Evolutionary conservation across 2,888 invertebrate species (phyloP).

Genomic region (Vesta saturnalis): DNA sequence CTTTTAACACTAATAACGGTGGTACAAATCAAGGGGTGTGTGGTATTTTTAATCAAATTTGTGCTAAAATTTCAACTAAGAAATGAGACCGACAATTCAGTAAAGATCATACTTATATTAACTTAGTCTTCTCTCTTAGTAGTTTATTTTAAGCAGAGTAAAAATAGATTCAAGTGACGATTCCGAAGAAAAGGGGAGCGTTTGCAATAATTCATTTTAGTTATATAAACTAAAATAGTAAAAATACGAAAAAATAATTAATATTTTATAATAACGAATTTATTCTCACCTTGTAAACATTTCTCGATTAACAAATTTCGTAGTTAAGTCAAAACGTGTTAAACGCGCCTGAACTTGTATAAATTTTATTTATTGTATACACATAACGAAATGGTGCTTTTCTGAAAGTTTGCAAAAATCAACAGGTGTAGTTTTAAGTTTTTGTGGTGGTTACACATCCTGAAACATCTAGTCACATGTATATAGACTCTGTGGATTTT

Average conservation of each 20-base stretch:
- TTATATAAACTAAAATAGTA: slow-evolving; percentile 32
- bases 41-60: slow-evolving; percentile 1
- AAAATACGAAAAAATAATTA: slow-evolving; percentile 12
- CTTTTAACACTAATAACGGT: slow-evolving; percentile 8
- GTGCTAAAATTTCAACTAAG: slow-evolving; percentile 13
- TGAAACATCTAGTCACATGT: slow-evolving; percentile 63
- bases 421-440: slow-evolving; percentile 18
- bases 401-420: slow-evolving; percentile 14
- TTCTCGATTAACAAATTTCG: too few species aligned
- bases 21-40: slow-evolving; percentile 5
- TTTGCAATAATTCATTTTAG: slow-evolving; percentile 39
- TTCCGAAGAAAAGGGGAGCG: slow-evolving; percentile 38
- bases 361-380: not conserved
- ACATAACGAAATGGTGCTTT: slow-evolving; percentile 17
- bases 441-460: slow-evolving; percentile 13
- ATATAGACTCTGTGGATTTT: slow-evolving; percentile 67
- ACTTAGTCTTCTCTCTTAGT: slow-evolving; percentile 39
- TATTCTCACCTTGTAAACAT: not conserved
- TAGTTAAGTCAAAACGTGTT: too few species aligned
- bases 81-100: slow-evolving; percentile 34
- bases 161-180: slow-evolving; percentile 40
- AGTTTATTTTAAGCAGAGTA: slow-evolving; percentile 38
- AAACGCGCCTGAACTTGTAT: not conserved
- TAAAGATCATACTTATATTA: slow-evolving; percentile 39
- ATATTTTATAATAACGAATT: not conserved